phyloP scores from a whole-genome alignment of 2,888 invertebrate species.

The Dryomyza anilis region DNA sequence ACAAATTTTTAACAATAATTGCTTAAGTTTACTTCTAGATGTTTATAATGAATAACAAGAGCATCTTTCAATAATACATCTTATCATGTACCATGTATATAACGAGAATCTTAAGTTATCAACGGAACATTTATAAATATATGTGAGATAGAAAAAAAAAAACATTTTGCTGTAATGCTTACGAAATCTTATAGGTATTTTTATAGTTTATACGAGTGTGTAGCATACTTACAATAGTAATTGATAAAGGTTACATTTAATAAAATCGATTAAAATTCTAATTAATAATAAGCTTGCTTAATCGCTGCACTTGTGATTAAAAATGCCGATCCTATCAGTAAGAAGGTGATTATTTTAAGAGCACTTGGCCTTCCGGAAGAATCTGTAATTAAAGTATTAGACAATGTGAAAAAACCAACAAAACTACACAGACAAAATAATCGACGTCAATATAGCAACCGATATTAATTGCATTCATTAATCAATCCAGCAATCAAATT shows the following conservation, averaged over 20 bases:
- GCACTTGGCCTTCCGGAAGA: conserved; percentile 62
- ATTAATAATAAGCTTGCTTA: conserved; percentile 53
- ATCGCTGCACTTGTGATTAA: conserved; percentile 60
- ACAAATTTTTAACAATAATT: not conserved
- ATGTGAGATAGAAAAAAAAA: not conserved
- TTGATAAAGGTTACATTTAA: too few relatives aligned
- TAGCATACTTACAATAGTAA: too few relatives aligned
- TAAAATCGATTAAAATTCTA: not conserved
- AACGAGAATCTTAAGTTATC: not conserved
- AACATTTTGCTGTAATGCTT: too few relatives aligned
- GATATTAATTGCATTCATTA: too few relatives aligned
- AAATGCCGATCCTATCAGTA: conserved; percentile 59
- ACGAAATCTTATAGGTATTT: too few relatives aligned
- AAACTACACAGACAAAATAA: too few relatives aligned
- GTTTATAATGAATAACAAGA: conserved; percentile 5
- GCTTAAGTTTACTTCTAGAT: not conserved
- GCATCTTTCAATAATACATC: conserved; percentile 4
- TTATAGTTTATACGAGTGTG: not conserved
- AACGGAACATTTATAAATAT: not conserved
- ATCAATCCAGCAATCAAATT: too few relatives aligned
- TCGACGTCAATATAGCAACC: too few relatives aligned
- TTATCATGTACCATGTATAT: not conserved
- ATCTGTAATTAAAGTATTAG: conserved; percentile 48
- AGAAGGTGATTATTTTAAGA: conserved; percentile 60
- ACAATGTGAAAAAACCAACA: not conserved